These are phyloP conservation scores for Apamea epomidion DNA, from an alignment of 2,888 invertebrate genomes.

Conservation along the genomic window DNA sequence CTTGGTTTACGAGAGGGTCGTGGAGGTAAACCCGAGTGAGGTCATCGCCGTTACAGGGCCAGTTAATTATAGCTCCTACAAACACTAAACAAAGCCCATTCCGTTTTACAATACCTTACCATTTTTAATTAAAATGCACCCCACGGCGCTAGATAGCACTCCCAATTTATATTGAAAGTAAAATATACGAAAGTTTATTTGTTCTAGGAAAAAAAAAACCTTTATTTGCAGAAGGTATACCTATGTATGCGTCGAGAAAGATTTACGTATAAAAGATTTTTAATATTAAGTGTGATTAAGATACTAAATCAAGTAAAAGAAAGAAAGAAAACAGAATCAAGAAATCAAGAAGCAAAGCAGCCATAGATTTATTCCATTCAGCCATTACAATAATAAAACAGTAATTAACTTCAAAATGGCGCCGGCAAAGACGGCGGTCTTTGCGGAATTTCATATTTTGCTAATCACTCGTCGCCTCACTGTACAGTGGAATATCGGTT, in stretches of 20 bases:
- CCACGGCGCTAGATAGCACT: constrained; percentile 53
- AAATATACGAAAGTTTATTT: constrained; percentile 46
- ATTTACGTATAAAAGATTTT: constrained; percentile 5
- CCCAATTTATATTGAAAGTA: constrained; percentile 41
- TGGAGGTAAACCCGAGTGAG: constrained; percentile 74
- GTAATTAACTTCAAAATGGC: constrained; percentile 38
- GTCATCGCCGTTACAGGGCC: constrained; percentile 73
- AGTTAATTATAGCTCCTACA: constrained; percentile 77
- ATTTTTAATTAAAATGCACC: constrained; percentile 79
- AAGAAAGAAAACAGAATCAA: too few species aligned
- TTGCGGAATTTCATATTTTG: constrained; percentile 76
- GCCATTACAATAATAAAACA: constrained; percentile 43
- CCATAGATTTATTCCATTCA: constrained; percentile 8
- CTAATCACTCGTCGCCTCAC: constrained; percentile 59
- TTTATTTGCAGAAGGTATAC: background rate
- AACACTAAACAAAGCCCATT: constrained; percentile 75
- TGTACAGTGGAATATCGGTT: constrained; percentile 65
- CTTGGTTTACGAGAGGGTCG: constrained; percentile 77
- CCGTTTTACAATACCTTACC: constrained; percentile 76
- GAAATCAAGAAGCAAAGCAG: constrained; percentile 8
- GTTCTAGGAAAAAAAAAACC: constrained; percentile 24
- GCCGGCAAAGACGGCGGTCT: constrained; percentile 36
- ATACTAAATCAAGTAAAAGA: background rate
- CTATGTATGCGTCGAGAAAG: background rate
- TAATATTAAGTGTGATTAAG: constrained; percentile 1